Evolutionary conservation across 2,113 vertebrate species (phyloP), one percentile per base, ranked within the genome.

Genomic region (Paracanthobrama guichenoti): DNA sequence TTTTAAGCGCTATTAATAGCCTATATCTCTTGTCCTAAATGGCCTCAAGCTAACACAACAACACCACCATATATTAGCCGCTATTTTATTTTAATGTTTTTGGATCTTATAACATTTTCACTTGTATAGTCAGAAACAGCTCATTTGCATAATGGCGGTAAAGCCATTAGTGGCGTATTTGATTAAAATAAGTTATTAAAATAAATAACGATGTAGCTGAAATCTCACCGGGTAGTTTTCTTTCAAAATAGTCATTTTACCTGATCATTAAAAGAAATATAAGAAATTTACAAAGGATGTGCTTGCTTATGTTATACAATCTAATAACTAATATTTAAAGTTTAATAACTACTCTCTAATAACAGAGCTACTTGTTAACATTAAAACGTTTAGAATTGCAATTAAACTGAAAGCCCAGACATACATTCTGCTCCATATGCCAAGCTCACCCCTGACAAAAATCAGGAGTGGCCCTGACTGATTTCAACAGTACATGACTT

Each of bases 401-500:
- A 46, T 11, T 67, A 87, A 85, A 89, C 86, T 87, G 83, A 73
- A 87, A 80, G 18, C 53, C 53, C 75, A 86, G 83, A 89, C 76
- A 5, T 24, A 85, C 82, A 90, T 79, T 89, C 85, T 85, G 87
- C 60, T 88, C 87, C 84, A 75, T 83, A 80, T 87, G 60, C 83
- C 87, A 90, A 93, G 91, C 83, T 87, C 31, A 90, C 89, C 88
- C 86, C 55, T 91, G 88, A 71, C 28, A 78, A 88, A 92, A 88
- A 88, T 67, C 84, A 90, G 87, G 89, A 86, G 75, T 88, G 48
- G 28, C 71, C 64, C 10, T 7, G 87, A 91, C 87, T 89, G 91
- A 93, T 84, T 91, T 91, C 88, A 91, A 93, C 90, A 89, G 87
- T 86, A 91, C 80, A 86, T 80, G 89, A 91, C 87, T 84, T 92